A percentile compares a stretch with the other conserved stretches of the same genome.
phyloP scores from a whole-genome alignment of 2,797 vertebrate species.

The Hippoglossus hippoglossus region DNA sequence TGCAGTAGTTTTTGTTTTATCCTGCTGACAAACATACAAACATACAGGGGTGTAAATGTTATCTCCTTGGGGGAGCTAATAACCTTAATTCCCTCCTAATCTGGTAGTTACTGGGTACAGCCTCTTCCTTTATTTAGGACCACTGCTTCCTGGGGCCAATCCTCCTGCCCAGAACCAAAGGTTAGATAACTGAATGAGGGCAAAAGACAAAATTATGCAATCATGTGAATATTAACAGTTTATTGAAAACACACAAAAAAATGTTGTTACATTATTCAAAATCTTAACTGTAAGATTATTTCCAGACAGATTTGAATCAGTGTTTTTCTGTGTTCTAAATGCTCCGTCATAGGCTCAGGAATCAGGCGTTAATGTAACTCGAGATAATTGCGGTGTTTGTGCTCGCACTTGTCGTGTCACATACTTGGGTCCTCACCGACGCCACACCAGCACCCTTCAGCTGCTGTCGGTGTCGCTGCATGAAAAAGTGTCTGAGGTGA shows the following conservation, averaged over 20 bases:
- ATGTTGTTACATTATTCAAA: neutral
- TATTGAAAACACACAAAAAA: neutral
- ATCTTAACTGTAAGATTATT: too few species aligned
- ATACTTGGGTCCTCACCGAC: constrained; percentile 12
- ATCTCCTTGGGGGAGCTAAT: too few species aligned
- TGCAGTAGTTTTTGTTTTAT: too few species aligned
- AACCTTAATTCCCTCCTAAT: neutral
- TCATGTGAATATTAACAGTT: neutral
- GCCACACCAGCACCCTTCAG: constrained; percentile 43
- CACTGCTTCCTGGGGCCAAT: neutral
- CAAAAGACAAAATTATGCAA: neutral
- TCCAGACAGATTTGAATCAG: too few species aligned
- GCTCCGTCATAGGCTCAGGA: neutral
- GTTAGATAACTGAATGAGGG: neutral
- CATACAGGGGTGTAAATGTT: too few species aligned
- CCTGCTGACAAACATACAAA: too few species aligned
- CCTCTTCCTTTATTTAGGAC: neutral
- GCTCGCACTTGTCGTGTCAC: constrained; percentile 14
- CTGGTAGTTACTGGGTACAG: neutral
- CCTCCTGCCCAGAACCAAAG: neutral
- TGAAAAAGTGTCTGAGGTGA: constrained; percentile 48
- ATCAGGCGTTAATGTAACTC: too few species aligned
- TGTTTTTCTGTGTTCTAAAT: constrained; percentile 2
- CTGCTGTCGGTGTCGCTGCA: constrained; percentile 32
- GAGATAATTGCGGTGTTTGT: neutral